Base-by-base conservation (phyloP, 1,140 invertebrate species). In the Coelopa frigida region DNA sequence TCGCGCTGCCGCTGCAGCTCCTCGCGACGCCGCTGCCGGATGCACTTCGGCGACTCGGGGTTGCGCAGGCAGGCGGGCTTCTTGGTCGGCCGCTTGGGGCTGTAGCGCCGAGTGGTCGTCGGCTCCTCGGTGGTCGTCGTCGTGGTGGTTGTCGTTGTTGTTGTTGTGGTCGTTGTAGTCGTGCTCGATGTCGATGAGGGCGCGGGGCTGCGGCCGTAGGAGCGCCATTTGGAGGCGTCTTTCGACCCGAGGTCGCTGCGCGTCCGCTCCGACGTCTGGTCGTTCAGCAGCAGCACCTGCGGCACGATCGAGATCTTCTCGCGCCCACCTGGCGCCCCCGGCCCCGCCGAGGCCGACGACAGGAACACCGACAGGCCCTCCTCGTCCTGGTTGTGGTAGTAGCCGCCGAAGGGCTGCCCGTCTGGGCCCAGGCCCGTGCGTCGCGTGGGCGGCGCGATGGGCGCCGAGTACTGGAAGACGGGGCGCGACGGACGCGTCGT, bases 201-300 rank as follows among this genome's bases (percentile, higher is more conserved):
- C n/a, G n/a, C n/a, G n/a, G n/a, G n/a, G n/a, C n/a, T n/a, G n/a
- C n/a, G n/a, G n/a, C n/a, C n/a, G n/a, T n/a, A n/a, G n/a, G n/a
- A n/a, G n/a, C 20, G 24, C 26, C 45, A 33, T 14, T 36, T 12
- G 12, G 39, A 21, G n/a, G 49, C 40, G 5, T 44, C 36, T 18
- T 42, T 37, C 7, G 15, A 43, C 35, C 31, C 15, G 20, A 27
- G n/a, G n/a, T 44, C 35, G 12, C 41, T 35, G 14, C 27, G 14
- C 27, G n/a, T n/a, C n/a, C n/a, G n/a, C n/a, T n/a, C n/a, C 27
- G 27, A 10, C 14, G 40, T 44, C 23, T 57, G 55, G 48, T 64
- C 61, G 43, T 58, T 60, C 5, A 63, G 33, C 17, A 69, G 21
- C 51, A 59, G 48, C n/a, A 68, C 56, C 50, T 61, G 60, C 21